Evolutionary conservation across 2,888 invertebrate genomes (phyloP).

Genomic region (Himalopsyche japonica): DNA sequence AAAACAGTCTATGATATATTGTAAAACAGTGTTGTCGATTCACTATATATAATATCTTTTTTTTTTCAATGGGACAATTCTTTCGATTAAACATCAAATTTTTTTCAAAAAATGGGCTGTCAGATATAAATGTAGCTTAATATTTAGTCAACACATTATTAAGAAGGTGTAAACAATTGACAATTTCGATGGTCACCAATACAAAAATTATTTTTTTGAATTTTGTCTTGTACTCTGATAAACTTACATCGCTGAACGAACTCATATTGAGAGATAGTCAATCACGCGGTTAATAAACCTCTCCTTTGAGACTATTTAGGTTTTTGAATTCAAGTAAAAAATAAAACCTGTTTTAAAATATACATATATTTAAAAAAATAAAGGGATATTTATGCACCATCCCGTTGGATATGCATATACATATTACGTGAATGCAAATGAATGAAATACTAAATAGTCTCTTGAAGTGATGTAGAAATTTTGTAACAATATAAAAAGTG

Average conservation of each 20-base stretch:
- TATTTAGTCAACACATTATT: neutral
- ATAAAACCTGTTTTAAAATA: too few species aligned
- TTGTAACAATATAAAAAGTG: neutral
- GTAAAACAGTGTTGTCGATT: neutral
- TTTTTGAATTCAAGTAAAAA: neutral
- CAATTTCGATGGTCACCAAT: constrained; percentile 27
- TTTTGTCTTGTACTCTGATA: neutral
- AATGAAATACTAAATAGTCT: neutral
- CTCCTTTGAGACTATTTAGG: neutral
- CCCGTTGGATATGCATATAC: too few species aligned
- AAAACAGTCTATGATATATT: neutral
- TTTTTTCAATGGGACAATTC: neutral
- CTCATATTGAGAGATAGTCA: neutral
- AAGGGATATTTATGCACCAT: too few species aligned
- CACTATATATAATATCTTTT: neutral
- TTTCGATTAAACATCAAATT: neutral
- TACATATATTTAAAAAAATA: too few species aligned
- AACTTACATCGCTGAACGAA: neutral
- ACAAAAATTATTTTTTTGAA: neutral
- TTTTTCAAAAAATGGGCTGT: neutral
- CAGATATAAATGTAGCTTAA: neutral
- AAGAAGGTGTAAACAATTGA: constrained; percentile 18
- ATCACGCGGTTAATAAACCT: neutral
- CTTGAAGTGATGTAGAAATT: neutral
- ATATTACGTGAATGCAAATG: too few species aligned